Base-by-base conservation (phyloP, 2,797 vertebrate species). In the Chromobotia macracanthus region DNA sequence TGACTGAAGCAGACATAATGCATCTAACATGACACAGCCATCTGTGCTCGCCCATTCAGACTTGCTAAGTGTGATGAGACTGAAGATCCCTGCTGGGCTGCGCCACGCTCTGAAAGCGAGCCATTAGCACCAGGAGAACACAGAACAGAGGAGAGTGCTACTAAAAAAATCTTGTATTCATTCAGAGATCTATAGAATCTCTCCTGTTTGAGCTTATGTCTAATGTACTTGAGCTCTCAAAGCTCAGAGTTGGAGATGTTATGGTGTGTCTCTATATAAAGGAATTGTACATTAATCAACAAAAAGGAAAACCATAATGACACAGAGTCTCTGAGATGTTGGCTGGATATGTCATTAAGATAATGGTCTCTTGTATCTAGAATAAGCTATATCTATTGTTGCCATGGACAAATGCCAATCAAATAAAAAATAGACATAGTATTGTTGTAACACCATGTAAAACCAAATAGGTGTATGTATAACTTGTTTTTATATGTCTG, bases 61-160 rank as follows among this genome's bases (percentile, higher is more conserved):
- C 86, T 84, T 88, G 88, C 82, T 84, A 84, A 87, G 84, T 86
- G 81, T 83, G 77, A 88, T 90, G 89, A 89, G 87, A 75, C 85
- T 79, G 84, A 79, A 80, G 87, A 84, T 82, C 82, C 90, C 89
- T 74, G 85, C 87, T 85, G 88, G 69, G 71, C 70, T 15, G 10
- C 13, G 83, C 84, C 81, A 76, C 51, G 53, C 75, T 77, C 80
- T 77, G 58, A 61, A 84, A 84, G 87, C 80, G 77, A 82, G 83
- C 76, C 84, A 60, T 70, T 80, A 82, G 78, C 83, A 89, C 81
- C 46, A 18, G 72, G 81, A 83, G 85, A 83, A 77, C 79, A 69
- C 53, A 78, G 72, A 78, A 68, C 64, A 75, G 53, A 78, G 64
- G 60, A 70, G 35, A 69, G 65, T 67, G 72, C 51, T 80, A n/a